Conservation (phyloP, 1,140 invertebrate genomes). For the Aporrectodea caliginosa region DNA sequence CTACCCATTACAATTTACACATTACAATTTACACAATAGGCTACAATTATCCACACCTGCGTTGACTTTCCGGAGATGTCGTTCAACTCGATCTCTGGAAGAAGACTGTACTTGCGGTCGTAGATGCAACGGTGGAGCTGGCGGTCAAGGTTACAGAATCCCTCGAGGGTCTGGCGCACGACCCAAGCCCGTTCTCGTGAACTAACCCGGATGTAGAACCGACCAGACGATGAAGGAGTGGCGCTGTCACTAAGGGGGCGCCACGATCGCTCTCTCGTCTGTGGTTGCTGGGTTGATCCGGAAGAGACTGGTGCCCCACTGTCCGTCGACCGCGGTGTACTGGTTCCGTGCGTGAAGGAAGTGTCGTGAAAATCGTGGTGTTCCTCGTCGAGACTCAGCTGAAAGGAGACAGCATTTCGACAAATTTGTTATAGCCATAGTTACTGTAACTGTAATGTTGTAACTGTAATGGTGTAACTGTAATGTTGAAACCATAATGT, state of each 20-base stretch:
- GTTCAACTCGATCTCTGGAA: slow-evolving; percentile 64
- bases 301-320: no score
- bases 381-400: background rate
- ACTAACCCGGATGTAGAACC: background rate
- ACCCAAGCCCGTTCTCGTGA: slow-evolving; percentile 69
- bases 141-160: slow-evolving; percentile 83
- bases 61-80: slow-evolving; percentile 17
- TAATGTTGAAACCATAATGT: no score
- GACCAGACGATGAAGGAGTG: no score
- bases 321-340: no score
- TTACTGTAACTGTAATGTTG: no score
- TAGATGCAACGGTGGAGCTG: slow-evolving; percentile 93
- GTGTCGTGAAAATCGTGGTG: background rate
- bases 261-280: slow-evolving; percentile 1
- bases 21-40: no score
- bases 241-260: background rate
- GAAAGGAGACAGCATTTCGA: no score
- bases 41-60: no score
- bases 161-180: slow-evolving; percentile 74
- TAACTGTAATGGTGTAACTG: no score
- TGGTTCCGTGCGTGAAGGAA: background rate
- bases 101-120: slow-evolving; percentile 83
- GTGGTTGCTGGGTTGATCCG: no score
- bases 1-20: no score
- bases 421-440: no score